Base-by-base conservation (phyloP, 2,888 invertebrate species). In the Sicus ferrugineus region DNA sequence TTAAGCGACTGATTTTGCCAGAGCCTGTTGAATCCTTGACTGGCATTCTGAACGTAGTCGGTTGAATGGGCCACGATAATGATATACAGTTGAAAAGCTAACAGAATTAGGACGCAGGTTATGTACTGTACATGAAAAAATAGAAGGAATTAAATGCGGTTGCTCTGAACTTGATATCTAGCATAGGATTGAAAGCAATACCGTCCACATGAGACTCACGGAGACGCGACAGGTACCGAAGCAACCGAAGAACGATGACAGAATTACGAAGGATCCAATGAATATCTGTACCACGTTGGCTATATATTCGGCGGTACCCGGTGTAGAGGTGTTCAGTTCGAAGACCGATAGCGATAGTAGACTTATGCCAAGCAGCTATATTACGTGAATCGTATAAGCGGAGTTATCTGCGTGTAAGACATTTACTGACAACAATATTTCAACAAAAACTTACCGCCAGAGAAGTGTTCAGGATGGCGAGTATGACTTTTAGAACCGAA, bases 161-260 rank as follows among this genome's bases (percentile, higher is more conserved):
- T n/a, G n/a, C n/a, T n/a, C n/a, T n/a, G n/a, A n/a, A n/a, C n/a
- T n/a, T n/a, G n/a, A n/a, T n/a, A n/a, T n/a, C n/a, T n/a, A n/a
- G n/a, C n/a, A n/a, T n/a, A n/a, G n/a, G n/a, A n/a, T n/a, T n/a
- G n/a, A n/a, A n/a, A n/a, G n/a, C n/a, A n/a, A n/a, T 86, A 94
- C 94, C 80, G 92, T 93, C 84, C 93, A 89, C 72, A 93, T 89
- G 90, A 95, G 93, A 86, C 94, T 93, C 83, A 94, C 90, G 80
- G 92, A 95, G 84, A 95, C 93, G 74, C 92, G 89, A 74, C 93
- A 90, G 3, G 95, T 93, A 34, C 95, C 96, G 81, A 94, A 95
- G 85, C 96, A 96, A 73, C 95, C 96, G 81, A 95, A 91, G 87
- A 95, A 94, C 2, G 94, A 93, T 75, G 95, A 91, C 76, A 94